Conservation (phyloP, 2,113 vertebrate genomes). For the Chloropsis hardwickii region DNA sequence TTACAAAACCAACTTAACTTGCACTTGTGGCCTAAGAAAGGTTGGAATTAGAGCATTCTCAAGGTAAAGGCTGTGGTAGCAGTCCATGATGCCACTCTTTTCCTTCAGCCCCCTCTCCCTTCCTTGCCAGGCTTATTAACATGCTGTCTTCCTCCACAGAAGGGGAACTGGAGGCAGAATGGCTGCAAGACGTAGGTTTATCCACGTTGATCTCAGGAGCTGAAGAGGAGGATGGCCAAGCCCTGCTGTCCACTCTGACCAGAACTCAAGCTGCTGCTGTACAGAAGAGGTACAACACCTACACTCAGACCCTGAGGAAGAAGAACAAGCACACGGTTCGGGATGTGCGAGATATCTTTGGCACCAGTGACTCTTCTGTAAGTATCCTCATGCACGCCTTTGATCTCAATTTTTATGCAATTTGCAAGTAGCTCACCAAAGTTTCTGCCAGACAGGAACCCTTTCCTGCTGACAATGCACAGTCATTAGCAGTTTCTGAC, state of each 20-base stretch:
- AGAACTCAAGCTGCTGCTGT: conserved; percentile 89
- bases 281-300: conserved; percentile 88
- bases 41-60: neutral
- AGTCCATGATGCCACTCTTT: neutral
- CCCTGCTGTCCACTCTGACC: conserved; percentile 89
- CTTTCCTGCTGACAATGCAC: neutral
- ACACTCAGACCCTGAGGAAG: conserved; percentile 87
- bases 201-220: conserved; percentile 83
- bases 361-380: conserved; percentile 75
- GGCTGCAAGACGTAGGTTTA: conserved; percentile 90
- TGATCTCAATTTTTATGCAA: neutral
- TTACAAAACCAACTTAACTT: neutral
- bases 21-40: neutral
- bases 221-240: conserved; percentile 80
- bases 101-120: neutral
- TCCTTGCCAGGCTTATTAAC: neutral
- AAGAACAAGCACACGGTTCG: conserved; percentile 83
- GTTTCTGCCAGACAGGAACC: neutral
- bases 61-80: neutral
- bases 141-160: conserved; percentile 59
- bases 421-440: neutral
- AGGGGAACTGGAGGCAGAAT: conserved; percentile 90
- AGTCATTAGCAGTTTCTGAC: neutral
- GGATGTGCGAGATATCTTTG: conserved; percentile 91
- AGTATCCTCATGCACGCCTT: neutral